Base-by-base conservation (phyloP, 2,113 vertebrate genomes). In the Sorex fumeus region DNA sequence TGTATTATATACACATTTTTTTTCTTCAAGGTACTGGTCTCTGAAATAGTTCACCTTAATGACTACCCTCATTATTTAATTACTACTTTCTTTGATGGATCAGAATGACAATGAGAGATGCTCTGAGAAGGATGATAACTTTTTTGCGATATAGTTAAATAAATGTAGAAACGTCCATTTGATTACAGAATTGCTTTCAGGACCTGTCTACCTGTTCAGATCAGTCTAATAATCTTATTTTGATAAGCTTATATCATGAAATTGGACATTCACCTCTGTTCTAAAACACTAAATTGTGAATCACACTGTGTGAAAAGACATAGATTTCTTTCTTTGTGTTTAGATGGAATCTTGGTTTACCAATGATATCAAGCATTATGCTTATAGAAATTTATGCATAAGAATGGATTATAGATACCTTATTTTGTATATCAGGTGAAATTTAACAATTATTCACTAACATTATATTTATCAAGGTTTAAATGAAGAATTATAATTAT, bases 1-100 rank as follows among this genome's bases (percentile, higher is more conserved):
- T 91, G 91, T 62, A 15, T 82, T 94, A 75, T 62, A 47, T n/a
- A 85, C 88, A 84, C 1, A 4, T 60, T 69, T 95, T 79, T 79
- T 93, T 95, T 95, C 92, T 90, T 87, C 79, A 57, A 90, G 93
- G 90, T 32, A 8, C 84, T 72, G 43, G 70, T 90, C 81, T 95
- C 87, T 82, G 81, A 74, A 96, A 93, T 91, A 94, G 90, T 74
- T 95, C 91, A 95, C 19, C 27, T 90, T 84, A 90, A 93, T 88
- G 76, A 85, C 67, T 76, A 15, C 30, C 60, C 45, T 94, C 79
- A 84, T 88, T 92, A 90, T 66, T 43, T 80, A 86, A 88, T 86
- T 79, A 64, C 83, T 69, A 34, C 50, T 93, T 93, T 88, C n/a
- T 71, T 23, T 96, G 79, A 94, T 95, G 86, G 80, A 88, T 92